Percentiles rank a stretch among this genome's conserved stretches.
Conservation (phyloP, 1,140 invertebrate genomes). For the Camponotus pennsylvanicus region DNA sequence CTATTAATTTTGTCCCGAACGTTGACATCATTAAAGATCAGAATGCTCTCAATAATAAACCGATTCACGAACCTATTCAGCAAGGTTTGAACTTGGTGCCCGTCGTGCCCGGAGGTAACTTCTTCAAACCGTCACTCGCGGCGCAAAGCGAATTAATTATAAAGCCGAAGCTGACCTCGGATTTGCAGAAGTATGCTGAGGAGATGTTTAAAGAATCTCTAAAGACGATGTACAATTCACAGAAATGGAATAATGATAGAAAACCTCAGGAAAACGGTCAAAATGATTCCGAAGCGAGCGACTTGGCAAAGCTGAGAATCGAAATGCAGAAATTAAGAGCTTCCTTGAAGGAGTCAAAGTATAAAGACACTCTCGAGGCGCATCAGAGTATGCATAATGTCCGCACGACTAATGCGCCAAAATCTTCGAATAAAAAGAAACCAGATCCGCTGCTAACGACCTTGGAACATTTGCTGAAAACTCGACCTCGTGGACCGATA, state of each 20-base stretch:
- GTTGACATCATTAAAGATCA: conserved; percentile 82
- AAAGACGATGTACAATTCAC: conserved; percentile 84
- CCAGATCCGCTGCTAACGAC: conserved; percentile 77
- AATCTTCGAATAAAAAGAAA: conserved; percentile 66
- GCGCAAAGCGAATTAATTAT: conserved; percentile 73
- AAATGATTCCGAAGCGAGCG: conserved; percentile 72
- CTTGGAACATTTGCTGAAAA: conserved; percentile 80
- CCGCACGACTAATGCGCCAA: conserved; percentile 71
- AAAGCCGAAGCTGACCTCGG: conserved; percentile 80
- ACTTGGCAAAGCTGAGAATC: conserved; percentile 78
- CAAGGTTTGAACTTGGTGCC: conserved; percentile 81
- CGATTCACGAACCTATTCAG: conserved; percentile 69
- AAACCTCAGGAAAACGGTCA: conserved; percentile 67
- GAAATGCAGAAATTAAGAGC: conserved; percentile 79
- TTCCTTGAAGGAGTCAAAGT: conserved; percentile 71
- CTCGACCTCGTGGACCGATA: conserved; percentile 62
- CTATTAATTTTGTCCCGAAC: conserved; percentile 84
- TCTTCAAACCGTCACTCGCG: conserved; percentile 78
- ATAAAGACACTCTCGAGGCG: conserved; percentile 79
- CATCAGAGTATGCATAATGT: conserved; percentile 82
- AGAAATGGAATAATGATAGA: conserved; percentile 84
- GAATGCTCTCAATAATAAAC: conserved; percentile 79
- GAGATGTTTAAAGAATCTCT: conserved; percentile 85
- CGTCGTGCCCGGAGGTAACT: conserved; percentile 80
- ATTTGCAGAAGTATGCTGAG: conserved; percentile 83